phyloP scores from a whole-genome alignment of 1,140 invertebrate genomes.

The Coptotermes formosanus region DNA sequence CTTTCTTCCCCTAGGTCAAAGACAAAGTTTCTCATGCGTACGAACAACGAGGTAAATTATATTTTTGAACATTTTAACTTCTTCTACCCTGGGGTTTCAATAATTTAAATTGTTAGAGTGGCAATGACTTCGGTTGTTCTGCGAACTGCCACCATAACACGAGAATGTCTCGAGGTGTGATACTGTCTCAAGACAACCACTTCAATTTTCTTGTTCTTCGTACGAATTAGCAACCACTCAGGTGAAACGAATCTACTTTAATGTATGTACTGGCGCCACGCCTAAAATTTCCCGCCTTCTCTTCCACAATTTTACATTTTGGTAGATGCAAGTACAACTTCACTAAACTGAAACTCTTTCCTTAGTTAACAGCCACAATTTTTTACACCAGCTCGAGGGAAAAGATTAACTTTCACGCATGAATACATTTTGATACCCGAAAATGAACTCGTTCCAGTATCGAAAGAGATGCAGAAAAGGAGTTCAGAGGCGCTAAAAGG shows the following conservation, averaged over 20 bases:
- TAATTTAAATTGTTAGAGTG: neutral
- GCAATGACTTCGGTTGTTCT: neutral
- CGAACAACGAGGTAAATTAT: too few species aligned
- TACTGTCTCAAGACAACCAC: neutral
- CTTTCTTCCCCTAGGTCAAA: too few species aligned
- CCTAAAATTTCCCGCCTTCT: neutral
- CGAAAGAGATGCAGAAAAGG: too few species aligned
- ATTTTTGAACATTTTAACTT: too few species aligned
- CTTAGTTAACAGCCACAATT: too few species aligned
- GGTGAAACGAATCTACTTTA: neutral
- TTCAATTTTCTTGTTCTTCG: neutral
- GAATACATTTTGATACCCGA: too few species aligned
- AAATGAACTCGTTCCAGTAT: too few species aligned
- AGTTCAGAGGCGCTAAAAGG: too few species aligned
- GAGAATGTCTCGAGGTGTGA: neutral
- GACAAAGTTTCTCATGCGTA: too few species aligned
- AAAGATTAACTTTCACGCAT: too few species aligned
- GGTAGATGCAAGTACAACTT: neutral
- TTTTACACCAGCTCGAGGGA: too few species aligned
- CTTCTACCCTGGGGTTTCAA: too few species aligned
- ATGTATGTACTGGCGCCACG: neutral
- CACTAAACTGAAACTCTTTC: neutral
- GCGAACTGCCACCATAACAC: neutral
- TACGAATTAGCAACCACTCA: neutral
- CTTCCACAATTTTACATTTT: neutral